A percentile compares a stretch with the other conserved stretches of the same genome.
These are phyloP conservation scores for Helostoma temminkii DNA, from an alignment of 2,797 vertebrate species.

Conservation along the genomic window DNA sequence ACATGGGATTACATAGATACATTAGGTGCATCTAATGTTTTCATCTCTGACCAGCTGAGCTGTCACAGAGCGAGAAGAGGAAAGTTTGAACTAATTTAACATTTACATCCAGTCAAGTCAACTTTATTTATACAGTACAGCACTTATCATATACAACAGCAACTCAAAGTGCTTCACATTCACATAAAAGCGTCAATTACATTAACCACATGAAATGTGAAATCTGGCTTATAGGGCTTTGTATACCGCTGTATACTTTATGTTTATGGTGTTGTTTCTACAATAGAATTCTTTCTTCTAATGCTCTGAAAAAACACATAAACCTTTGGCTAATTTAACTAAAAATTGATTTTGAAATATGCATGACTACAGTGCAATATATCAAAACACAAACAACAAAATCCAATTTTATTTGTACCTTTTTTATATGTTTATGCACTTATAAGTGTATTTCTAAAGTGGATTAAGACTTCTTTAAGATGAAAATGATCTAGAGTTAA, in stretches of 20 bases:
- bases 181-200: too few species aligned
- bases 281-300: too few species aligned
- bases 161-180: too few species aligned
- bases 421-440: background rate
- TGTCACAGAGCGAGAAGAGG: background rate
- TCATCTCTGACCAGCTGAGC: background rate
- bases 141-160: too few species aligned
- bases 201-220: too few species aligned
- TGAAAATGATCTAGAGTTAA: background rate
- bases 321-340: background rate
- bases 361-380: background rate
- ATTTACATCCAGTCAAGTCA: background rate
- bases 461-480: background rate
- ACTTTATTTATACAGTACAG: too few species aligned
- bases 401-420: too few species aligned
- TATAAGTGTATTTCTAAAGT: background rate
- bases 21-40: background rate
- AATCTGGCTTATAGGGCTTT: too few species aligned
- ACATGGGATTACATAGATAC: background rate
- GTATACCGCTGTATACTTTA: too few species aligned
- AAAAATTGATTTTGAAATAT: background rate
- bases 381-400: too few species aligned
- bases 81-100: constrained; percentile 7
- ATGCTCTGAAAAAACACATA: too few species aligned
- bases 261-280: too few species aligned